Conservation (phyloP, 2,797 vertebrate species). For the Glyptemys insculpta region DNA sequence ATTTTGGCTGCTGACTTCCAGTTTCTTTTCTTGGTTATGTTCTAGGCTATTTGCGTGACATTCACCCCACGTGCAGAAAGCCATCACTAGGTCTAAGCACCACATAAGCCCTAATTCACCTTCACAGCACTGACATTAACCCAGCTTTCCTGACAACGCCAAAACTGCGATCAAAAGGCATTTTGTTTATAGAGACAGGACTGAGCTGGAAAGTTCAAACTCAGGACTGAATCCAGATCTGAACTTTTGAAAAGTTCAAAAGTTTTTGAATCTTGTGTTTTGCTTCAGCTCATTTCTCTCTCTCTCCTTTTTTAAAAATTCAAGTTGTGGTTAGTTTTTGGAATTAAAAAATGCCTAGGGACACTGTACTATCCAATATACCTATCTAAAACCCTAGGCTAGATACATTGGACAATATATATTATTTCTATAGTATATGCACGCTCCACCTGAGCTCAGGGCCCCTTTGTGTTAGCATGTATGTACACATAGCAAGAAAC, state of each 20-base stretch:
- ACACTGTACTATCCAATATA: accelerated
- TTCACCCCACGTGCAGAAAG: neutral
- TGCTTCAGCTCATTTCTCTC: neutral
- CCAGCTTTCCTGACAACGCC: neutral
- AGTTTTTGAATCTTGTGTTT: neutral
- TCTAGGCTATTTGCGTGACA: neutral
- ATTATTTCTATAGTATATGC: neutral
- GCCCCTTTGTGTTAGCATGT: neutral
- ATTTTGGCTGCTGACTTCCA: neutral
- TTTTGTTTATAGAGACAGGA: neutral
- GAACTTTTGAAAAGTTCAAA: neutral
- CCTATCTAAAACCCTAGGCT: neutral
- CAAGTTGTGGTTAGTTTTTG: accelerated
- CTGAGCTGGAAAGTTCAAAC: neutral
- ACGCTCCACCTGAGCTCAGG: neutral
- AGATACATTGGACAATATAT: neutral
- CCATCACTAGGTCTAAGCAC: neutral
- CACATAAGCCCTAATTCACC: neutral
- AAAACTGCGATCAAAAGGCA: neutral
- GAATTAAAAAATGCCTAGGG: neutral
- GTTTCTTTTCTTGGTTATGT: neutral
- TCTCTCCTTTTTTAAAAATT: neutral
- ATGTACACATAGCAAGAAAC: neutral
- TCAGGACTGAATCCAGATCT: neutral
- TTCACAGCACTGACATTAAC: neutral